Evolutionary conservation across 2,888 invertebrate genomes (phyloP).

Genomic region (Hirtodrosophila alboralis): DNA sequence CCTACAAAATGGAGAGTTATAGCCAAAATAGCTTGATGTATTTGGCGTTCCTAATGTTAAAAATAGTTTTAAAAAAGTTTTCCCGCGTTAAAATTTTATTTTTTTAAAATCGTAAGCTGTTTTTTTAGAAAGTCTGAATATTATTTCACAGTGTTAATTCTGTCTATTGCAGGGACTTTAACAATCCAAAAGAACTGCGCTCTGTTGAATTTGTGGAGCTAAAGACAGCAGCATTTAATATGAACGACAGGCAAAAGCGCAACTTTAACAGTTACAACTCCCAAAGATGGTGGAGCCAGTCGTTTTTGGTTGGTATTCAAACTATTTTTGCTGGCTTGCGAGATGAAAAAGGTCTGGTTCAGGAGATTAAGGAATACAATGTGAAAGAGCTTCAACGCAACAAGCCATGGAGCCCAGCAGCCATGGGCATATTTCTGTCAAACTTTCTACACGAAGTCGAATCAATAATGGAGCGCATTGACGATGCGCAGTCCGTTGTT

Average conservation of each 20-base stretch:
- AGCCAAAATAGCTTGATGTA: too few species aligned
- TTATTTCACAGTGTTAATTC: too few species aligned
- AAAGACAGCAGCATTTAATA: constrained; percentile 30
- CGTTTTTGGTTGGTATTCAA: constrained; percentile 55
- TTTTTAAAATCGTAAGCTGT: too few species aligned
- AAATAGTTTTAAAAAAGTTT: too few species aligned
- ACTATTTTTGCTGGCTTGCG: constrained; percentile 49
- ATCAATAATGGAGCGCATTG: constrained; percentile 33
- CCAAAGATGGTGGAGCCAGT: constrained; percentile 63
- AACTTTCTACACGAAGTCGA: constrained; percentile 47
- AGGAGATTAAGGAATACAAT: constrained; percentile 23
- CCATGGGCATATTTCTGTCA: constrained; percentile 40
- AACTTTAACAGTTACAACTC: constrained; percentile 47
- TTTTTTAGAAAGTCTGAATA: too few species aligned
- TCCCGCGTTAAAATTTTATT: too few species aligned
- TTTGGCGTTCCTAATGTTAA: too few species aligned
- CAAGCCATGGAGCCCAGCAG: constrained; percentile 58
- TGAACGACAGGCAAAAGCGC: constrained; percentile 16
- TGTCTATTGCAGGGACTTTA: constrained; percentile 36
- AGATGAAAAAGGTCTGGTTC: constrained; percentile 32
- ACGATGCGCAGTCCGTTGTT: constrained; percentile 41
- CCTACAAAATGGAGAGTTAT: too few species aligned
- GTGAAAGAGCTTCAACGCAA: constrained; percentile 27
- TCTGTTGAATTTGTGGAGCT: constrained; percentile 54
- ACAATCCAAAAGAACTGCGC: constrained; percentile 25